These are phyloP conservation scores for Papilio aristodemus DNA, from an alignment of 1,140 invertebrate species.

Conservation along the genomic window DNA sequence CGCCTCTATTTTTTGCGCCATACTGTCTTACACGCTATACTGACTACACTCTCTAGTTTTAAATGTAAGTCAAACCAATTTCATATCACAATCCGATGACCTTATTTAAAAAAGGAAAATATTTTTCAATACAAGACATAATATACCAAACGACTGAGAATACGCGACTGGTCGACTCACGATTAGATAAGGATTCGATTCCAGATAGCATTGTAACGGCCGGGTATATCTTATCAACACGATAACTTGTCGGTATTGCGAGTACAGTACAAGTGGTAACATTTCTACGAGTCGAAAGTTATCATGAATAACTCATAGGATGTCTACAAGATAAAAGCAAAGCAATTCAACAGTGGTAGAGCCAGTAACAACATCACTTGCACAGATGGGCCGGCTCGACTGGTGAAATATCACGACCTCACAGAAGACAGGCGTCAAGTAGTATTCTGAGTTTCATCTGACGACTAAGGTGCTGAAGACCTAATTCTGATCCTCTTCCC, in stretches of 20 bases:
- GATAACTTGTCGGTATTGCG: not conserved
- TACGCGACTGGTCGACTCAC: not conserved
- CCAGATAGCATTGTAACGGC: constrained; percentile 8
- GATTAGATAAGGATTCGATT: not conserved
- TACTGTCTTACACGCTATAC: too few species aligned
- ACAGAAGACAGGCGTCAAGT: too few species aligned
- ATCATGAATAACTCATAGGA: not conserved
- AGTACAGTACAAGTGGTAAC: not conserved
- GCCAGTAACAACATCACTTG: too few species aligned
- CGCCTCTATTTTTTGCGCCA: too few species aligned
- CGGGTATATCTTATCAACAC: not conserved
- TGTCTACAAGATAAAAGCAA: not conserved
- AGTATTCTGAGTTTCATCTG: too few species aligned
- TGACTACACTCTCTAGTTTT: too few species aligned
- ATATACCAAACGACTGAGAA: not conserved
- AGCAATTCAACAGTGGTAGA: too few species aligned
- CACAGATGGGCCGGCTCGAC: too few species aligned
- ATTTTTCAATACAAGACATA: not conserved
- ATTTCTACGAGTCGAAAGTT: constrained; percentile 1
- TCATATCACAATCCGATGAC: not conserved
- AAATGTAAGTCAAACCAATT: too few species aligned
- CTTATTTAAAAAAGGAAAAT: not conserved
- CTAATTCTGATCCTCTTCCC: too few species aligned
- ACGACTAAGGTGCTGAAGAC: too few species aligned
- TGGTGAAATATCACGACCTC: too few species aligned